These are phyloP conservation scores for Melanostoma scalare DNA, from an alignment of 2,888 invertebrate species.

Conservation along the genomic window DNA sequence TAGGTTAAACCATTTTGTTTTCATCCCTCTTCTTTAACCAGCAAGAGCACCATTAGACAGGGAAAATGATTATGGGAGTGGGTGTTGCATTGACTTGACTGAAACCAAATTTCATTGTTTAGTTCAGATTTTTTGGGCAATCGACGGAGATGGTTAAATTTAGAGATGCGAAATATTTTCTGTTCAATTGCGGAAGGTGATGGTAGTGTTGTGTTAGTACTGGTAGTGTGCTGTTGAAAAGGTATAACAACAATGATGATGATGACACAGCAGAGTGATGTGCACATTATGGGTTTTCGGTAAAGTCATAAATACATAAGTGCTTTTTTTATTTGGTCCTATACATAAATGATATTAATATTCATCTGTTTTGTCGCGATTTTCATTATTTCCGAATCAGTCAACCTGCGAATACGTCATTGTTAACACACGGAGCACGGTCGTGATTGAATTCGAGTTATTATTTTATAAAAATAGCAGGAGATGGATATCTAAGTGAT, in stretches of 20 bases:
- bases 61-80: constrained; percentile 19
- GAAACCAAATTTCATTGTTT: constrained; percentile 54
- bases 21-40: constrained; percentile 42
- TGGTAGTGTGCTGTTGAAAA: constrained; percentile 25
- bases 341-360: constrained; percentile 69
- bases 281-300: constrained; percentile 53
- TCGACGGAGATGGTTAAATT: constrained; percentile 62
- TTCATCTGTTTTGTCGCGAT: constrained; percentile 63
- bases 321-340: constrained; percentile 26
- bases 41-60: constrained; percentile 28
- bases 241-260: constrained; percentile 40
- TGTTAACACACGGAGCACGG: constrained; percentile 54
- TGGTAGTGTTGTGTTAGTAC: constrained; percentile 48
- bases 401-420: constrained; percentile 63
- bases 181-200: constrained; percentile 61
- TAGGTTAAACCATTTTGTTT: constrained; percentile 74
- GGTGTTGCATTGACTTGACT: constrained; percentile 57
- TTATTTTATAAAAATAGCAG: constrained; percentile 2
- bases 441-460: constrained; percentile 18
- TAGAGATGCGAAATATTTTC: constrained; percentile 67
- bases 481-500: constrained; percentile 13
- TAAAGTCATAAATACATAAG: constrained; percentile 69
- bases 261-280: constrained; percentile 63
- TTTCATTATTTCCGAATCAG: constrained; percentile 67
- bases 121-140: constrained; percentile 67